Evolutionary conservation across 2,888 invertebrate genomes (phyloP).

Genomic region (Eilema griseolum): DNA sequence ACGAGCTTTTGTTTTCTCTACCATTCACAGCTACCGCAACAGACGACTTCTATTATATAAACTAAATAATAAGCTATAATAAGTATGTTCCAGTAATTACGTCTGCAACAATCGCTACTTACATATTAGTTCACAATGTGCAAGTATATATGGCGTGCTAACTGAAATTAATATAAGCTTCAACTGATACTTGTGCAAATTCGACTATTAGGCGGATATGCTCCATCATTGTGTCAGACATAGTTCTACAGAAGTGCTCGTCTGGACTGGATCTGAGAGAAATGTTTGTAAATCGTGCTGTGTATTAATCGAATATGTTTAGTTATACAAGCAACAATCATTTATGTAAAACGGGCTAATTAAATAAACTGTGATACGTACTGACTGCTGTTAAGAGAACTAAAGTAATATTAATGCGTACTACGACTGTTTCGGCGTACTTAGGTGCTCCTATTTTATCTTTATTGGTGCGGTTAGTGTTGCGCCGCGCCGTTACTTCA

Average conservation of each 20-base stretch:
- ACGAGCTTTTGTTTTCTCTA: constrained; percentile 6
- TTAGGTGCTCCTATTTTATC: too few relatives aligned
- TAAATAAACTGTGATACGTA: neutral
- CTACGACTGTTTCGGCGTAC: neutral
- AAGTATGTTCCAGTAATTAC: constrained; percentile 19
- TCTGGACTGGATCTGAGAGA: constrained; percentile 7
- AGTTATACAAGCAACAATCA: neutral
- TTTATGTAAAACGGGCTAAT: constrained; percentile 1
- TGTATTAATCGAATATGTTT: neutral
- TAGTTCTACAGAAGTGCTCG: neutral
- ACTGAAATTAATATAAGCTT: neutral
- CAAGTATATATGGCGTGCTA: neutral
- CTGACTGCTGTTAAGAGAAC: neutral
- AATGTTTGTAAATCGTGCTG: constrained; percentile 5
- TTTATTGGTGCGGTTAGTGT: neutral
- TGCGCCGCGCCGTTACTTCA: neutral
- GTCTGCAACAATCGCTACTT: constrained; percentile 10
- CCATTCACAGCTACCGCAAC: constrained; percentile 4
- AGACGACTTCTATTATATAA: constrained; percentile 16
- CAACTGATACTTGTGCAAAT: neutral
- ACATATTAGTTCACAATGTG: neutral
- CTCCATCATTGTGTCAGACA: constrained; percentile 10
- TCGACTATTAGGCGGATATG: neutral
- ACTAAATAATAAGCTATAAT: too few relatives aligned
- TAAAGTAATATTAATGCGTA: too few relatives aligned